Evolutionary conservation across 35 echinoderm and acorn worm species (phyloP), one percentile per base, ranked within the genome.

Genomic region (Lytechinus variegatus): DNA sequence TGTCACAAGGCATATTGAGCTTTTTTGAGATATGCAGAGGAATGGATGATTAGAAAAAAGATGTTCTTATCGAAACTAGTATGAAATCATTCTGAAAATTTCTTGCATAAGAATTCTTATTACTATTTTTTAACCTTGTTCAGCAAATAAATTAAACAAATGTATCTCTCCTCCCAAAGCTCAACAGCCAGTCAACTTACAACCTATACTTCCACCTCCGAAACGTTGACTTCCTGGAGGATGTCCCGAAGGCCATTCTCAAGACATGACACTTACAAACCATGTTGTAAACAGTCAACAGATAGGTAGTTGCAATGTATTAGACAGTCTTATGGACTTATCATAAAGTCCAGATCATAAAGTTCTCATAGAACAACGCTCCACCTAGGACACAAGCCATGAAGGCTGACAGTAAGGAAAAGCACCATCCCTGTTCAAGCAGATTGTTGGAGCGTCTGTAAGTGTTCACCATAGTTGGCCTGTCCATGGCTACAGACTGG

Each of bases 401-500:
- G 66, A 79, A 79, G 66, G 66, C 66, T n/a, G 66, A n/a, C 66
- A 79, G 4, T 5, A 24, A 79, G 56, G 13, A 9, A 58, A 11
- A 79, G 66, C 66, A 21, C 16, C n/a, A 79, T 33, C 52, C 27
- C 88, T 56, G 92, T 28, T 86, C 66, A 97, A 52, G 92, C 96
- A 12, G 96, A 95, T 54, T 97, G 96, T 79, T 98, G 97, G 6
- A 96, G 86, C 56, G 97, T 98, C 89, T 93, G 55, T 24, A 99
- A 33, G 95, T 99, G 96, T 27, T 94, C 89, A 55, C 98, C 98
- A 97, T 96, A 99, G 53, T 95, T 97, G 28, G 87, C 44, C 88
- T 98, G 91, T 10, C 97, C 97, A 95, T 99, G 98, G 72, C 87
- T 96, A 52, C 98, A 99, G 11, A 99, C 98, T 9, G 98, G 98